Evolutionary conservation across 2,113 vertebrate species (phyloP).

Genomic region (Rhea pennata): DNA sequence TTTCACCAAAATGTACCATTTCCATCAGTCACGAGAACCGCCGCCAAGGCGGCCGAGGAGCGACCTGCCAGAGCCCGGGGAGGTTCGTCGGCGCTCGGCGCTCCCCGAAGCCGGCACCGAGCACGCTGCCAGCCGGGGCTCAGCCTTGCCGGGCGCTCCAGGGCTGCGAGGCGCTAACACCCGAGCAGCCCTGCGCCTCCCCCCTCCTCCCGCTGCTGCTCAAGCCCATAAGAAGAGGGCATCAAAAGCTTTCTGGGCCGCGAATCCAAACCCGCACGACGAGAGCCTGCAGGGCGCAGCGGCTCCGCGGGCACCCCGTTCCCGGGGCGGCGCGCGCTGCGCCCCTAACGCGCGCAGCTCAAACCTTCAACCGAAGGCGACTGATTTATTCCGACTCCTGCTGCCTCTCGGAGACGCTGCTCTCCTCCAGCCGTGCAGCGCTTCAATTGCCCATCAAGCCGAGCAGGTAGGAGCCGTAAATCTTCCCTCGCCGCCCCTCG

Average conservation of each 20-base stretch:
- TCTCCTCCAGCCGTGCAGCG: background rate
- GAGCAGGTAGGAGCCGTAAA: background rate
- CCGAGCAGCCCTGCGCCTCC: too few species aligned
- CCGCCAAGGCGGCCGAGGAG: background rate
- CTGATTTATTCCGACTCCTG: background rate
- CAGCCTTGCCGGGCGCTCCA: too few species aligned
- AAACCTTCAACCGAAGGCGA: background rate
- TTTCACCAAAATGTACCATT: accelerated
- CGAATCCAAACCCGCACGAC: background rate
- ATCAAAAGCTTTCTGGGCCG: accelerated
- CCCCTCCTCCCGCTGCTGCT: background rate
- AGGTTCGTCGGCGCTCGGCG: background rate
- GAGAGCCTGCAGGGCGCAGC: background rate
- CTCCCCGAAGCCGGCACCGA: background rate
- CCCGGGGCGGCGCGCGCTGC: background rate
- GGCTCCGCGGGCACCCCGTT: background rate
- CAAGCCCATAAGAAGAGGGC: background rate
- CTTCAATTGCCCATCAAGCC: conserved; percentile 25
- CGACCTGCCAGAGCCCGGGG: background rate
- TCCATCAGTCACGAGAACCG: background rate
- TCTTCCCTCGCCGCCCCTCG: background rate
- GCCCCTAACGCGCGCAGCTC: background rate
- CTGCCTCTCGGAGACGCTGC: background rate
- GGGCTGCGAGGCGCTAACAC: too few species aligned
- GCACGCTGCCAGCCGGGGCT: too few species aligned